Base-by-base conservation (phyloP, 92 coral and sea anemone species). In the Isaurus tuberculatus region DNA sequence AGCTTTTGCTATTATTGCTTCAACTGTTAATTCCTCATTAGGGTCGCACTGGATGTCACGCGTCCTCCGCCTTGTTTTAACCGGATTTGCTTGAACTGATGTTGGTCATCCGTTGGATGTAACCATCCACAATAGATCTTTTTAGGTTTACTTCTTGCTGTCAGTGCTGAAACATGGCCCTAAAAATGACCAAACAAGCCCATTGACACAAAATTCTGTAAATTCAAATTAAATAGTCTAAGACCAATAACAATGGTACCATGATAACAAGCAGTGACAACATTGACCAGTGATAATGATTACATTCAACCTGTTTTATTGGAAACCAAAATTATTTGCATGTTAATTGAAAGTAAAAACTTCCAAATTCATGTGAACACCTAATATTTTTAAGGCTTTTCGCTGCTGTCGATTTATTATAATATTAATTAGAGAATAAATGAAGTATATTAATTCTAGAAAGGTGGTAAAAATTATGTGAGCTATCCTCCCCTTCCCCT, bases 111-210 rank as follows among this genome's bases (percentile, higher is more conserved):
- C 40, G 72, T 23, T 26, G 33, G 69, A 25, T 64, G 69, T 28
- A 27, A 64, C 40, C 69, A 64, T 11, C 69, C 69, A 64, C 29
- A 64, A 64, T 64, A 64, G 34, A 64, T 64, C 69, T 64, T 64
- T 14, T 28, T 28, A 13, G 69, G 69, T 28, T 64, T 64, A 64
- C 32, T 25, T 13, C 69, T 64, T 64, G 37, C 37, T 28, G 69
- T 58, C n/a, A 25, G 65, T 58, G 65, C 69, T 28, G 69, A 64
- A 25, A 64, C 37, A 25, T 29, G 69, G 37, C 69, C 16, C 69
- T 64, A 29, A 26, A 64, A 64, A 28, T 0, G 37, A 28, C 37
- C 29, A 64, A 25, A 64, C 33, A 11, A 64, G 27, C 5, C 16
- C 16, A 28, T 20, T 64, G 69, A 64, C 37, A 64, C 31, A 64